Percentiles rank a stretch among this genome's conserved stretches.
Conservation (phyloP, 2,113 vertebrate genomes). For the Triplophysa siluroides region DNA sequence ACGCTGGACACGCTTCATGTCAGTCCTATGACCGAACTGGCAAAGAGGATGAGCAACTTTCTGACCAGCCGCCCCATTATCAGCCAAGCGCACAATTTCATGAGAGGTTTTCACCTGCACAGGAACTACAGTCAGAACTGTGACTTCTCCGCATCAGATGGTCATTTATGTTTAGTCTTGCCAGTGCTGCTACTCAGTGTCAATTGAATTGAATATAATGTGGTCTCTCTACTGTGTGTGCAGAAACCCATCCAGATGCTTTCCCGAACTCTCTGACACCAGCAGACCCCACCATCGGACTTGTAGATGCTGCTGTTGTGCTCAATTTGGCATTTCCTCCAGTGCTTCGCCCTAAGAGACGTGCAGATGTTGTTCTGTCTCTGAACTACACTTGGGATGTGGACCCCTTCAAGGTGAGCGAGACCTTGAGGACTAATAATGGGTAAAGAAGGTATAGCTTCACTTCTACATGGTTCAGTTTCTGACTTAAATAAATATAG, state of each 20-base stretch:
- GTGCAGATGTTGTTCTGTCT: slow-evolving; percentile 81
- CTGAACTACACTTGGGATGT: slow-evolving; percentile 76
- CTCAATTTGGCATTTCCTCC: slow-evolving; percentile 80
- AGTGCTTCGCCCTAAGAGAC: slow-evolving; percentile 77
- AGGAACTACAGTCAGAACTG: slow-evolving; percentile 73
- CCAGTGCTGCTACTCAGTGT: not conserved
- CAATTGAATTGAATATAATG: not conserved
- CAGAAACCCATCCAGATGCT: slow-evolving; percentile 76
- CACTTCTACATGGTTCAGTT: too few relatives aligned
- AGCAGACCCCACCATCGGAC: slow-evolving; percentile 68
- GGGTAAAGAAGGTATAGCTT: too few relatives aligned
- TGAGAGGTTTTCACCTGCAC: slow-evolving; percentile 78
- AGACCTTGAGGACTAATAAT: not conserved
- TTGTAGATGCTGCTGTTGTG: slow-evolving; percentile 82
- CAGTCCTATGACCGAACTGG: slow-evolving; percentile 60
- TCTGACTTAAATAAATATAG: too few relatives aligned
- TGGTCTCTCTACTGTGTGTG: not conserved
- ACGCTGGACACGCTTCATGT: slow-evolving; percentile 59
- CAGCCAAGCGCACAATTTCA: slow-evolving; percentile 79
- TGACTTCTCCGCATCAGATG: slow-evolving; percentile 75
- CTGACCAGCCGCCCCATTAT: slow-evolving; percentile 75
- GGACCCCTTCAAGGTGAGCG: slow-evolving; percentile 73
- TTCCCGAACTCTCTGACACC: slow-evolving; percentile 82
- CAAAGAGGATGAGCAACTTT: slow-evolving; percentile 69
- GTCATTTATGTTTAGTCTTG: slow-evolving; percentile 57